Conservation (phyloP, 2,888 invertebrate genomes). For the Leptinotarsa haldemani region DNA sequence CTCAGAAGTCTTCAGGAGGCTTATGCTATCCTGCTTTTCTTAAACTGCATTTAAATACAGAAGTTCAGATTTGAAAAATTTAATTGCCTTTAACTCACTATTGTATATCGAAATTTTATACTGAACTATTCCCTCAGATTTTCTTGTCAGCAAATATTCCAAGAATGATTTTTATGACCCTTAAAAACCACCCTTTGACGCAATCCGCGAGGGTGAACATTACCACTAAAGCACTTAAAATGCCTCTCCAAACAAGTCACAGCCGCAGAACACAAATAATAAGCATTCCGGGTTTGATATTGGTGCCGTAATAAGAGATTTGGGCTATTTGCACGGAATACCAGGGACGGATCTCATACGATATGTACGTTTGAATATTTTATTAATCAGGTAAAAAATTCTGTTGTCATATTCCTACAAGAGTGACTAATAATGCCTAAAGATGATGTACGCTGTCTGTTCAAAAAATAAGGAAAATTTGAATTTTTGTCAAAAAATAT, state of each 20-base stretch:
- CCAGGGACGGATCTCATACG: conserved; percentile 16
- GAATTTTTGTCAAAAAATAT: too few species aligned
- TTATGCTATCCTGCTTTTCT: too few species aligned
- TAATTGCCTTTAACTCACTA: not conserved
- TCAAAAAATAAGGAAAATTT: too few species aligned
- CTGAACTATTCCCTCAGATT: conserved; percentile 12
- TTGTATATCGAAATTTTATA: not conserved
- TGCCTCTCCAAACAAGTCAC: conserved; percentile 45
- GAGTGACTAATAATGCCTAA: too few species aligned
- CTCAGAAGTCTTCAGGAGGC: too few species aligned
- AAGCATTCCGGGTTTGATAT: conserved; percentile 42
- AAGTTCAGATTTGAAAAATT: not conserved
- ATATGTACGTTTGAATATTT: not conserved
- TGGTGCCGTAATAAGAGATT: conserved; percentile 36
- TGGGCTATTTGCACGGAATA: conserved; percentile 30
- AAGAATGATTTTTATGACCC: conserved; percentile 33
- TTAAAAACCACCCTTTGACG: conserved; percentile 43
- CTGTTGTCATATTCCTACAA: too few species aligned
- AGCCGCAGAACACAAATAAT: conserved; percentile 45
- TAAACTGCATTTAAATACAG: too few species aligned
- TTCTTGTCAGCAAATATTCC: conserved; percentile 21
- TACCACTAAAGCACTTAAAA: conserved; percentile 47
- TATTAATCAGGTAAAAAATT: too few species aligned
- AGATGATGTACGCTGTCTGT: too few species aligned
- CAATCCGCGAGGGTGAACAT: conserved; percentile 43